phyloP scores from a whole-genome alignment of 2,888 invertebrate species.

The Acanthosoma haemorrhoidale region DNA sequence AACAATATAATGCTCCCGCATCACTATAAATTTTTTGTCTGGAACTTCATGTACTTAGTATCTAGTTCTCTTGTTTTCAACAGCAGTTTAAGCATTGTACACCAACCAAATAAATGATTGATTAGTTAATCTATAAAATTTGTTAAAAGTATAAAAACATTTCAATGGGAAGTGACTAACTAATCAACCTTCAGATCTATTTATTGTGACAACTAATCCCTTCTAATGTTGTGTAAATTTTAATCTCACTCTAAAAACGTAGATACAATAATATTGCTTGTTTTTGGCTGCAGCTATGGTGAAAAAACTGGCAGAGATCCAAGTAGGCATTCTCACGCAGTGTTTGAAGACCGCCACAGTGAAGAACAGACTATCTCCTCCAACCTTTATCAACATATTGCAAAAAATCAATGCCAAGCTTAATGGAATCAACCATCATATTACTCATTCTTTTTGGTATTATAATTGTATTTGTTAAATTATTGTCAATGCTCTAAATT shows the following conservation, averaged over 20 bases:
- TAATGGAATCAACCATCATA: conserved; percentile 70
- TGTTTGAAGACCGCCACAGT: conserved; percentile 59
- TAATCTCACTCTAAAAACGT: too few species aligned
- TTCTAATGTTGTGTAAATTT: neutral
- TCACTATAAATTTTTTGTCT: too few species aligned
- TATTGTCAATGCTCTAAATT: too few species aligned
- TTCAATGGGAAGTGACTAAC: neutral
- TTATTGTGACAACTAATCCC: neutral
- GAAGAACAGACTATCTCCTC: conserved; percentile 47
- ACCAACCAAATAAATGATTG: too few species aligned
- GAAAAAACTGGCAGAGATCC: conserved; percentile 63
- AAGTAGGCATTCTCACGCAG: conserved; percentile 64
- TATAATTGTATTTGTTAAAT: neutral
- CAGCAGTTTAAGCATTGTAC: too few species aligned
- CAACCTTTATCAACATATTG: conserved; percentile 65
- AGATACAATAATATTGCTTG: too few species aligned
- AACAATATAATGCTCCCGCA: too few species aligned
- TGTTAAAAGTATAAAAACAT: neutral
- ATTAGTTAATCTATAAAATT: too few species aligned
- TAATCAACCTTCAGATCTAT: neutral
- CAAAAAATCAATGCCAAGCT: conserved; percentile 75
- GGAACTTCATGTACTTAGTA: too few species aligned
- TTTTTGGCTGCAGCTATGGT: conserved; percentile 53
- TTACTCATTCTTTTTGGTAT: conserved; percentile 26
- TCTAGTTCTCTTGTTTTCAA: too few species aligned